A percentile compares a stretch with the other conserved stretches of the same genome.
phyloP scores from a whole-genome alignment of 2,797 vertebrate genomes.

The Ataeniobius toweri region DNA sequence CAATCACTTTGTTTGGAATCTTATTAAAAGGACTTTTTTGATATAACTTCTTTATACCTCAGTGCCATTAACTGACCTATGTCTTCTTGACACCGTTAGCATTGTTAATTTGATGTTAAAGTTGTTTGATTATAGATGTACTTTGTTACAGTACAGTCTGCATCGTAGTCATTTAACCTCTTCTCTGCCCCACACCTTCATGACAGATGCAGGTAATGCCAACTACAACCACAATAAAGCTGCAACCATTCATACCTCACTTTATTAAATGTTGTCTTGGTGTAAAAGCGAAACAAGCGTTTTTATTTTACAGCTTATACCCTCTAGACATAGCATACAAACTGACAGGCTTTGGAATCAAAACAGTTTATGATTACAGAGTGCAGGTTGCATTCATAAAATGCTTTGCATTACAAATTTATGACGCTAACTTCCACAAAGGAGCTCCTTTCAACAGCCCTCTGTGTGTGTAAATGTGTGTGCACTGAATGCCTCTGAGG shows the following conservation, averaged over 20 bases:
- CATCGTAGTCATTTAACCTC: background rate
- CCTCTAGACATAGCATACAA: constrained; percentile 21
- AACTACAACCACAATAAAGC: background rate
- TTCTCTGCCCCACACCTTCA: background rate
- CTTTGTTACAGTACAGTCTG: background rate
- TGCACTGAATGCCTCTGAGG: constrained; percentile 42
- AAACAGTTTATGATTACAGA: constrained; percentile 31
- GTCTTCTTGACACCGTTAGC: background rate
- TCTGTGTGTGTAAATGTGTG: constrained; percentile 31
- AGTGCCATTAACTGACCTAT: background rate
- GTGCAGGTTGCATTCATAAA: constrained; percentile 45
- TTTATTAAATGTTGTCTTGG: background rate
- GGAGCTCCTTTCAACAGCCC: constrained; percentile 68
- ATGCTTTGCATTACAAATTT: constrained; percentile 59
- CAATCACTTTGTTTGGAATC: background rate
- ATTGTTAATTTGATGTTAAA: background rate
- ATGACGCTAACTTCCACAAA: constrained; percentile 61
- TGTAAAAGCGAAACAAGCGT: background rate
- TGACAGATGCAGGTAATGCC: background rate
- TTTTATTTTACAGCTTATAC: constrained; percentile 6
- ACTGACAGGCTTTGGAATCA: constrained; percentile 14
- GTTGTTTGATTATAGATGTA: background rate
- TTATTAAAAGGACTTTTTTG: background rate
- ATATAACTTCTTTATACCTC: background rate
- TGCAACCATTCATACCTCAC: background rate